Evolutionary conservation across 1,140 invertebrate species (phyloP), one percentile per base, ranked within the genome.

Genomic region (Melitaea cinxia): DNA sequence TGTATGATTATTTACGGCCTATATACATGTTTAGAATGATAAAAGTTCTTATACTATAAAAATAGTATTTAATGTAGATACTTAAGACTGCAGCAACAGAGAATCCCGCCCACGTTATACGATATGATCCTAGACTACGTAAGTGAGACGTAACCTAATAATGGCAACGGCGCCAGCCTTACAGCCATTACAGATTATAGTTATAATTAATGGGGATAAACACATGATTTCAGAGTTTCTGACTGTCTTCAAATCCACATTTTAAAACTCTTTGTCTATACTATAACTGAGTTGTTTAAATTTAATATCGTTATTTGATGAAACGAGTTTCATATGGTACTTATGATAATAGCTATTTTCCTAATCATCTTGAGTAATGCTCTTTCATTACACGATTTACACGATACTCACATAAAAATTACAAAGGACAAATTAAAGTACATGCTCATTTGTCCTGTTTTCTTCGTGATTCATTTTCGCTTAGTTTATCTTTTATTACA

Each of bases 101-200:
- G 50, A 37, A 68, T 50, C 53, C 61, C 67, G 65, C 70, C 70
- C 64, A 72, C 73, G 63, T 61, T 61, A 28, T 50, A 35, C 49
- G 28, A 72, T 63, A 67, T 72, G 54, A 67, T 70, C 61, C 57
- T 75, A 65, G 62, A 65, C 64, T 67, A 68, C 68, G 72, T 58
- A 80, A 72, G 70, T 72, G 65, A 73, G 73, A 75, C 70, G 60
- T 72, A 74, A 73, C 67, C 57, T 69, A 79, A 80, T 72, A 82
- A 83, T 82, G 77, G 81, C 72, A 60, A 42, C 68, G 84, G 80
- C 82, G 84, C 82, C 82, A 81, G 74, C 60, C 72, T 72, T 62
- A 67, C 72, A 67, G 65, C 75, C 68, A 82, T 82, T 83, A 80
- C 72, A 71, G 80, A 83, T 83, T 83, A 85, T 78, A 76, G 72